Evolutionary conservation across 2,888 invertebrate genomes (phyloP), one percentile per base, ranked within the genome.

Genomic region (Trachelus tabidus): DNA sequence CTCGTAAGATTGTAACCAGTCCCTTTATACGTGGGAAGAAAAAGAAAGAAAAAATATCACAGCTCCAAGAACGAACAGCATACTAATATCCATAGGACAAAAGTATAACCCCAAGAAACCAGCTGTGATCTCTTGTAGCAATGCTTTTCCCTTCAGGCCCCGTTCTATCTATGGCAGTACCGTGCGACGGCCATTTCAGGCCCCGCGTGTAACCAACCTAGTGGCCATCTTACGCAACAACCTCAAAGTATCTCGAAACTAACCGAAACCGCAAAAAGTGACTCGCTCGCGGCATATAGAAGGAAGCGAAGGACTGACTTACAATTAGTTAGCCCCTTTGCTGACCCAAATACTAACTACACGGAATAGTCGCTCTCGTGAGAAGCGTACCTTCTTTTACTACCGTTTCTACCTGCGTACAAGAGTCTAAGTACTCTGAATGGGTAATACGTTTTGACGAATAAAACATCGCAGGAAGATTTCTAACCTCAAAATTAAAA

Each of bases 301-400:
- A 69, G 84, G 85, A 87, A 87, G 85, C 84, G 85, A 83, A 86
- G 86, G 88, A 82, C 81, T 85, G 82, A 76, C 76, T 69, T 31
- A 31, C 1, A 1, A 1, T 31, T 82, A 81, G 84, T 69, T 82
- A 81, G 84, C 85, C 84, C 84, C 85, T 83, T 83, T 85, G 86
- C 83, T 88, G 89, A 88, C 88, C 88, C 84, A 89, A 85, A 89
- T 88, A 83, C 82, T 81, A 75, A 81, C 82, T 85, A 87, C 85
- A 40, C 40, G 6, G 15, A 86, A 87, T 85, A 82, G 82, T 82
- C 78, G 85, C 30, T 81, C 82, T 82, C 87, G 83, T 87, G 85
- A 87, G 86, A 87, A 86, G 6, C 40, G 40, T 40, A 40, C 15
- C 40, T 40, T 40, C 40, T 40, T 40, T 40, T 40, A 40, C 15